Evolutionary conservation across 2,888 invertebrate species (phyloP), one percentile per base, ranked within the genome.

Genomic region (Acleris laterana): DNA sequence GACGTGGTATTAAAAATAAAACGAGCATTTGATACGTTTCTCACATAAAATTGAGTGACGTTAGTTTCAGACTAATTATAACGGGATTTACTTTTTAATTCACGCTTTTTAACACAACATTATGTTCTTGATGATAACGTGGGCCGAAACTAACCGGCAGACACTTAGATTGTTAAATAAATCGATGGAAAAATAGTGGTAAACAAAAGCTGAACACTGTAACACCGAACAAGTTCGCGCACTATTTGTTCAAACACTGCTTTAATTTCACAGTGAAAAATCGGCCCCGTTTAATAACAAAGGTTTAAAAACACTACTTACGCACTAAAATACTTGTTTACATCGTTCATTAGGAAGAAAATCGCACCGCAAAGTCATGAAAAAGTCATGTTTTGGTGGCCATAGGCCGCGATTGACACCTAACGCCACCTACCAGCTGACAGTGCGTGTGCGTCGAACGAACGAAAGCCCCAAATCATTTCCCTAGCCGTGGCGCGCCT

Each of bases 401-500:
- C 79, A 84, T 82, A 80, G 78, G 75, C 78, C 81, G 78, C 81
- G 78, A 81, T 75, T 87, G 89, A 87, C 88, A 85, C 85, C 85
- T 87, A 92, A 89, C 93, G 93, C 93, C 93, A 93, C 93, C 93
- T 93, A 93, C 91, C 55, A 92, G 93, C 93, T 91, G 91, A 84
- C 87, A 82, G 80, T 93, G 93, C 93, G 93, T 93, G 85, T 93
- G 93, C 93, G 93, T 90, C 93, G 82, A 68, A 75, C 81, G 90
- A 85, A 90, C 93, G 93, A 93, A 93, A 93, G 93, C 93, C 93
- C 93, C 55, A 91, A 93, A 90, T 93, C 93, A 93, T 93, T 93
- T 93, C 93, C 93, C 93, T 90, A 93, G 84, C 93, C 93, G 93
- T 93, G 93, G 93, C 93, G 93, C 92, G 92, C 91, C 90, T 90